Conservation (phyloP, 2,888 invertebrate species). For the Oligia latruncula region DNA sequence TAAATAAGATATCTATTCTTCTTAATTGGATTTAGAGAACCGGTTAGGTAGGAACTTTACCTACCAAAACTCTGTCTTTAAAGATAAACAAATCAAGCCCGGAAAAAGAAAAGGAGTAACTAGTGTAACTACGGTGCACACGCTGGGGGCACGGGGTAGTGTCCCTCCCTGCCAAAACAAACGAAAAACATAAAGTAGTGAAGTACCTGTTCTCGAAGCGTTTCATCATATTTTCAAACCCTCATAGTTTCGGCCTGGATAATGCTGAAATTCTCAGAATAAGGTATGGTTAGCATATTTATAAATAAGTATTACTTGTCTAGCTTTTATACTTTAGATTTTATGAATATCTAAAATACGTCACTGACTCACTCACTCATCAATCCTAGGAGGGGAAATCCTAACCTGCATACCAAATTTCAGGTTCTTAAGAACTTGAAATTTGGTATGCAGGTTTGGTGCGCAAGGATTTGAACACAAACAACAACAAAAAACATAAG, state of each 20-base stretch:
- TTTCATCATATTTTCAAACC: not conserved
- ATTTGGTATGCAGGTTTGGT: not conserved
- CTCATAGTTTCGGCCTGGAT: not conserved
- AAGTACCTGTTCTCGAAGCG: not conserved
- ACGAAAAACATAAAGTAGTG: not conserved
- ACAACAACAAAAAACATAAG: not conserved
- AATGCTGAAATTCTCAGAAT: not conserved
- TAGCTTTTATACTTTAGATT: not conserved
- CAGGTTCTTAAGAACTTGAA: not conserved
- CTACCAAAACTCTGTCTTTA: not conserved
- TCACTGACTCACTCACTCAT: not conserved
- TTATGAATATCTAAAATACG: too few species aligned
- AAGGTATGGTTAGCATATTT: not conserved
- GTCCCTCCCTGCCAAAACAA: not conserved
- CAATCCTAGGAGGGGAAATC: too few species aligned
- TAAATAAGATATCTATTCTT: not conserved
- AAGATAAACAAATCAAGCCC: not conserved
- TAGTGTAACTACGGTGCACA: not conserved
- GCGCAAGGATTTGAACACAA: not conserved
- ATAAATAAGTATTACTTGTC: not conserved
- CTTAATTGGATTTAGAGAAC: slow-evolving; percentile 6
- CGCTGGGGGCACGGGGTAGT: not conserved
- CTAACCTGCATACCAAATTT: too few species aligned
- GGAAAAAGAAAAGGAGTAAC: too few species aligned
- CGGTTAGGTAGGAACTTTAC: not conserved